Base-by-base conservation (phyloP, 1,140 invertebrate genomes). In the Ctenoplectra terminalis region DNA sequence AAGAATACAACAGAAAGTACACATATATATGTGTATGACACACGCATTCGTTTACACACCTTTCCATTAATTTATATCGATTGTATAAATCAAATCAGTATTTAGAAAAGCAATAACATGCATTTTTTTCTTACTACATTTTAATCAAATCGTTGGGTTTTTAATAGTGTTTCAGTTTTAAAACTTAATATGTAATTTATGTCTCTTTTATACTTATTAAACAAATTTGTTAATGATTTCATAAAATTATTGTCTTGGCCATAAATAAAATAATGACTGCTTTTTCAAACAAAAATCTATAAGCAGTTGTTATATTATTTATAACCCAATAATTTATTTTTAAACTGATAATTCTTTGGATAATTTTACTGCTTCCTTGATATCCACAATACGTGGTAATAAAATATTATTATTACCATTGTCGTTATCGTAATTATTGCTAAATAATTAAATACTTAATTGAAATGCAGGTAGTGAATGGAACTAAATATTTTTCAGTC, bases 1-100 rank as follows among this genome's bases (percentile, higher is more conserved):
- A 81, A 66, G 34, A 80, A 73, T 80, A 80, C 77, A 80, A 80
- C 77, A 63, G 69, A 80, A 80, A 46, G 73, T 60, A 48, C 50
- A 79, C 58, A 73, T 70, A 8, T 50, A 40, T 56, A 56, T 75
- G 61, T 67, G 20, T 81, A 75, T 40, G 31, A 54, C 69, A 75
- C 79, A 66, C 72, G 43, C 71, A 72, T 50, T 64, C 61, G 3
- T 60, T 66, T 72, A 63, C 71, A 66, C 63, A 75, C 50, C 13
- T 46, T 34, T 63, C 31, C 66, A 58, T 63, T n/a, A 63, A 26
- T 17, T 80, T 73, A n/a, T 50, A 67, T 54, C 1, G 8, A 63
- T n/a, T n/a, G 29, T 52, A 29, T 63, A 43, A 17, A 29, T 43
- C 17, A 15, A 60, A 34, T 79, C 17, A 80, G 17, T 43, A 26